Evolutionary conservation across 2,888 invertebrate species (phyloP).

Genomic region (Parnassius apollo): DNA sequence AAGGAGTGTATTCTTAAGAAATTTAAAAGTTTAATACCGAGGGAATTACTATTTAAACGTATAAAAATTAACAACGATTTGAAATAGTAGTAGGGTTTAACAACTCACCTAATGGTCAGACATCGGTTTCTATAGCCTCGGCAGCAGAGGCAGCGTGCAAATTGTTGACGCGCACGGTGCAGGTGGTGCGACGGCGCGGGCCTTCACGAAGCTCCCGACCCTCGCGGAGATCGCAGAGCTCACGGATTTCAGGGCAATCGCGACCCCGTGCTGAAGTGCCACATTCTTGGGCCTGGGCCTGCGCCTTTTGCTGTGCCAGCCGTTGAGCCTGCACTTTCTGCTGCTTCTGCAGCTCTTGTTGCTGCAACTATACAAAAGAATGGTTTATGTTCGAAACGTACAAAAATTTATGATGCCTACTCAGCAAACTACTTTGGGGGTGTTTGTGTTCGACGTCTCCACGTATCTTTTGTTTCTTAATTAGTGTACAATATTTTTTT

Average conservation of each 20-base stretch:
- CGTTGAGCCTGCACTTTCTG: slow-evolving; percentile 46
- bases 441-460: too few relatives aligned
- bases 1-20: too few relatives aligned
- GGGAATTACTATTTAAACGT: not conserved
- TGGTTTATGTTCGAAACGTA: too few relatives aligned
- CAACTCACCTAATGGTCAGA: slow-evolving; percentile 93
- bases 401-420: too few relatives aligned
- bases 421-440: too few relatives aligned
- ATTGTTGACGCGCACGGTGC: slow-evolving; percentile 74
- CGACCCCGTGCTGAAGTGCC: slow-evolving; percentile 36
- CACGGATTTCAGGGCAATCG: slow-evolving; percentile 64
- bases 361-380: slow-evolving; percentile 50
- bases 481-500: too few relatives aligned
- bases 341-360: slow-evolving; percentile 58
- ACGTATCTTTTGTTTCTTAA: too few relatives aligned
- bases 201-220: slow-evolving; percentile 29
- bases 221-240: slow-evolving; percentile 29
- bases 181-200: slow-evolving; percentile 54
- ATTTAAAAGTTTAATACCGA: too few relatives aligned
- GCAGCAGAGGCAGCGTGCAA: slow-evolving; percentile 85
- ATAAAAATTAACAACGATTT: not conserved
- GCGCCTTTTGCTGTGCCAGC: slow-evolving; percentile 27
- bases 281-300: slow-evolving; percentile 31
- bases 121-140: slow-evolving; percentile 96
- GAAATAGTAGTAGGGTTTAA: not conserved